Evolutionary conservation across 2,113 vertebrate species (phyloP), one percentile per base, ranked within the genome.

Genomic region (Siniperca knerii): DNA sequence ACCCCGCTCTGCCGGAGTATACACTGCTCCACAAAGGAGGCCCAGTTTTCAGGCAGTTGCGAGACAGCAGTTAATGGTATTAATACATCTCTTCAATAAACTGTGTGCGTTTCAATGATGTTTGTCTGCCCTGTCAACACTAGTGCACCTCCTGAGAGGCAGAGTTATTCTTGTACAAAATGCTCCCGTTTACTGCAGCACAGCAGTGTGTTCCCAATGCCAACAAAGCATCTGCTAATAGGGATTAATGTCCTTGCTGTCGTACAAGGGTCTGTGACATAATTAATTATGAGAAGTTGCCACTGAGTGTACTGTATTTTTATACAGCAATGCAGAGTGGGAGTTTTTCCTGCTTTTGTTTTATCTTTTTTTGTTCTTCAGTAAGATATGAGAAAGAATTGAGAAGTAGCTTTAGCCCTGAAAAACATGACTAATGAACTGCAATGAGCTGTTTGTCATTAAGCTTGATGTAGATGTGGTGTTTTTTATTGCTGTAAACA

Each of bases 201-300:
- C 12, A 18, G 44, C 37, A 77, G n/a, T 64, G 73, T 82, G 40
- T 71, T 65, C 23, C 18, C 50, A 37, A 37, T 58, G 21, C 4
- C 18, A 68, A 12, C 15, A 68, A 64, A 69, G 57, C 29, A 11
- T 72, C 70, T 50, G 25, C 57, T 80, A 57, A 72, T 64, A 50
- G n/a, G 74, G 55, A 83, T 72, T 84, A 60, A 79, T 79, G 40
- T 73, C 52, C 20, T 67, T 11, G 72, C 50, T 80, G 29, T 40
- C 21, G 13, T 9, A 16, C 60, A 82, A 23, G 50, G 46, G 6
- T 54, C 58, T 29, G 15, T 62, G 74, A 66, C 57, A 69, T 62
- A 29, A 66, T 40, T 60, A 55, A 71, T 71, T 61, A 64, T 52
- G 16, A 7, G 33, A 85, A 65, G 74, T 69, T 85, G 42, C 21